Evolutionary conservation across 2,888 invertebrate species (phyloP).

Genomic region (Charanyca ferruginea): DNA sequence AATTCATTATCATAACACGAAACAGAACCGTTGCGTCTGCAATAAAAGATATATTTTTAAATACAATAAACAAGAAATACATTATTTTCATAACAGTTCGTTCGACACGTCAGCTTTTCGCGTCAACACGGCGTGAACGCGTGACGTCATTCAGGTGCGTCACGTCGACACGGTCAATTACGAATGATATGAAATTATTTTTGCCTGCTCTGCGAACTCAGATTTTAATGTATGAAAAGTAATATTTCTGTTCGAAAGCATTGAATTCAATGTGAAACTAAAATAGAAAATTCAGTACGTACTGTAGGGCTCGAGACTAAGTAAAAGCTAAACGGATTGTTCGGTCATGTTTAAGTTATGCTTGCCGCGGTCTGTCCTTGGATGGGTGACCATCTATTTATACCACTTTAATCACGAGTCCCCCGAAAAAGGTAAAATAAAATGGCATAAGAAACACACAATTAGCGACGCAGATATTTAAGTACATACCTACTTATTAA

Average conservation of each 20-base stretch:
- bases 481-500: too few species aligned
- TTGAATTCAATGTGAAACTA: slow-evolving; percentile 3
- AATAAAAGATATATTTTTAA: slow-evolving; percentile 1
- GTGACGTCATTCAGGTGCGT: slow-evolving; percentile 66
- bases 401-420: too few species aligned
- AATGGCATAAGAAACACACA: too few species aligned
- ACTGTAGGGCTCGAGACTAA: too few species aligned
- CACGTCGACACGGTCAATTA: slow-evolving; percentile 46
- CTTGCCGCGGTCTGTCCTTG: too few species aligned
- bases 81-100: slow-evolving; percentile 81
- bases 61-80: slow-evolving; percentile 25
- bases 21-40: too few species aligned
- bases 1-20: too few species aligned
- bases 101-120: slow-evolving; percentile 78
- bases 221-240: slow-evolving; percentile 12
- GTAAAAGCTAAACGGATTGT: too few species aligned
- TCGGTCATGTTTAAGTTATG: too few species aligned
- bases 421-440: too few species aligned
- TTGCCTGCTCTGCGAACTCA: slow-evolving; percentile 13
- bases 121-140: slow-evolving; percentile 69
- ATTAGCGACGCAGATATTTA: too few species aligned
- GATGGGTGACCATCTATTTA: too few species aligned
- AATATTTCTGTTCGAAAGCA: background rate
- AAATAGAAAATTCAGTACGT: background rate
- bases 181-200: slow-evolving; percentile 46